Evolutionary conservation across 1,140 invertebrate genomes (phyloP), one percentile per base, ranked within the genome.

Genomic region (Holotrichia oblita): DNA sequence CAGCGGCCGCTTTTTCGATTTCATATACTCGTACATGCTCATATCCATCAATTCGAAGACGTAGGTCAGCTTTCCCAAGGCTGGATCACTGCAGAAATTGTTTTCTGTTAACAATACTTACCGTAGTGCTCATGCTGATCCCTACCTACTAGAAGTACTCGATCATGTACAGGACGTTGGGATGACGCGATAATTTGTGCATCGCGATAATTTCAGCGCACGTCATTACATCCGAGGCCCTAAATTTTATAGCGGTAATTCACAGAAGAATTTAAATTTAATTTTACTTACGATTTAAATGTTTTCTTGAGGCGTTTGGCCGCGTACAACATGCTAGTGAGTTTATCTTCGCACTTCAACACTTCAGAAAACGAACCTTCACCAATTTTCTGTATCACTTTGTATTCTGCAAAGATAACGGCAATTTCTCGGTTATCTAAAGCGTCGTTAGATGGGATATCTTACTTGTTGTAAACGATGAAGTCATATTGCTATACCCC

Each of bases 361-460:
- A 93, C 92, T 81, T 93, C 92, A 0, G 92, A 92, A 86, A 93
- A 93, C 10, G 92, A 91, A 6, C 92, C 92, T 87, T 91, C 89
- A 0, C 90, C 90, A 78, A 91, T 90, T 89, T 92, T 92, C 40
- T 89, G 85, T 75, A 92, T 80, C 79, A 92, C 87, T 85, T 89
- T 89, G 83, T 92, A 93, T 81, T 85, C 83, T 85, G 80, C 76
- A 34, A 34, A 34, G 82, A 83, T n/a, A n/a, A 14, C 64, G 41
- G 17, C 20, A 55, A 27, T n/a, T n/a, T n/a, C n/a, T n/a, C n/a
- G n/a, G n/a, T n/a, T n/a, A n/a, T 10, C n/a, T 2, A 10, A 8
- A 3, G 22, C 27, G 17, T 12, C 20, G 20, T 73, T 73, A 8
- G 24, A 17, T 34, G 69, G 27, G 0, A 0, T n/a, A n/a, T 6